Base-by-base conservation (phyloP, 2,888 invertebrate species). In the Norana najaformis region DNA sequence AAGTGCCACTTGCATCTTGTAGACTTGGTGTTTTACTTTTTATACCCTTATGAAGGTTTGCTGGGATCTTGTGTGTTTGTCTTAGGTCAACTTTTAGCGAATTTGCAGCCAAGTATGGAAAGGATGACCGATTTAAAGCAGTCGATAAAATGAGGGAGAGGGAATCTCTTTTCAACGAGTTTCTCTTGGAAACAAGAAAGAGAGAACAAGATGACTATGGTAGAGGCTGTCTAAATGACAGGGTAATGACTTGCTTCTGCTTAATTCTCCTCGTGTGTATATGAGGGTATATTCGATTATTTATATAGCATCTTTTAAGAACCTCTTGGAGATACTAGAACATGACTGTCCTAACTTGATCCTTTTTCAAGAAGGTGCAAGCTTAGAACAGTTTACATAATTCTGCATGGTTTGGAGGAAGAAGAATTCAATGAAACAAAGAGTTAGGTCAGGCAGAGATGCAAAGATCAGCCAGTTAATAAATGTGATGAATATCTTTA, bases 81-180 rank as follows among this genome's bases (percentile, higher is more conserved):
- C 92, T 0, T 94, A 99, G 99, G 94, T 98, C 99, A 3, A 98
- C 98, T 0, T 99, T 98, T 96, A 97, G 97, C 93, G 99, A 99
- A 94, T 99, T 99, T 95, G 97, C 98, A 39, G 97, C 97, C 93
- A 98, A 98, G 93, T 97, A 97, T 95, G 97, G 97, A 13, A 98
- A 98, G 94, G 99, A 99, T 94, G 98, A 98, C 83, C 97, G 99
- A 35, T 99, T 98, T 96, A 98, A 98, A 95, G 97, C 96, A 92
- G 97, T 99, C 91, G 99, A 99, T 95, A 99, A 99, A 95, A 97
- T 97, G 96, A 96, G 99, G 47, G 99, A 99, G 95, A 96, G 99
- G 0, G 99, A 99, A 95, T 96, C 97, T 90, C 96, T 98, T 93
- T 99, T 99, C 96, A 98, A 98, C 95, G 99, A 99, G 95, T 98